These are phyloP conservation scores for Drosophila pectinifera DNA, from an alignment of 1,140 invertebrate species.

Conservation along the genomic window DNA sequence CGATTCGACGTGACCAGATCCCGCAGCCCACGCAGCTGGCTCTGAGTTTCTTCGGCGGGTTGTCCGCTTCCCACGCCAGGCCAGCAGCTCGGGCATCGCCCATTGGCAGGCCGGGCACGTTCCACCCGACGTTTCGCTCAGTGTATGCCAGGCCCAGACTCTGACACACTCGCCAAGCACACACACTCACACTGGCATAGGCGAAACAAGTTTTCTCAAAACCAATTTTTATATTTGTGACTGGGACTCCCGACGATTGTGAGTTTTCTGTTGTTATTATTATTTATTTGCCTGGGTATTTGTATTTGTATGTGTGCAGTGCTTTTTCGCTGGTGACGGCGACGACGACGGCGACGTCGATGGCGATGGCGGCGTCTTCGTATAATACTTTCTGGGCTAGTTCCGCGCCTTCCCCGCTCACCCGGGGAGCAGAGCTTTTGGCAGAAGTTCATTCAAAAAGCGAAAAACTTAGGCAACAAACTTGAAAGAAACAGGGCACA, in stretches of 20 bases:
- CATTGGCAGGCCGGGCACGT: slow-evolving; percentile 66
- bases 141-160: slow-evolving; percentile 57
- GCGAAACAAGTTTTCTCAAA: slow-evolving; percentile 75
- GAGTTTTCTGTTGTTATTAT: slow-evolving; percentile 46
- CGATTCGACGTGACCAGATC: slow-evolving; percentile 8
- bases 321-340: slow-evolving; percentile 45
- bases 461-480: slow-evolving; percentile 81
- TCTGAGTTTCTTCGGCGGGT: slow-evolving; percentile 8
- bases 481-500: slow-evolving; percentile 44
- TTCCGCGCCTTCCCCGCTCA: slow-evolving; percentile 30
- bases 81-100: slow-evolving; percentile 25
- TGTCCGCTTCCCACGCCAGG: slow-evolving; percentile 59
- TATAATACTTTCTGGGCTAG: slow-evolving; percentile 66
- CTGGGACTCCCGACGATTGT: slow-evolving; percentile 71
- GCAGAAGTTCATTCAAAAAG: slow-evolving; percentile 79
- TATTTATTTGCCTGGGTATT: slow-evolving; percentile 24
- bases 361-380: slow-evolving; percentile 47
- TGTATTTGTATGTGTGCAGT: slow-evolving; percentile 12
- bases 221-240: slow-evolving; percentile 71
- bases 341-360: no score
- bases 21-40: slow-evolving; percentile 53
- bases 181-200: slow-evolving; percentile 45
- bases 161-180: slow-evolving; percentile 28
- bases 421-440: slow-evolving; percentile 37
- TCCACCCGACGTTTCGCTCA: slow-evolving; percentile 56